Evolutionary conservation across 2,113 vertebrate genomes (phyloP).

Genomic region (Aegotheles bennettii): DNA sequence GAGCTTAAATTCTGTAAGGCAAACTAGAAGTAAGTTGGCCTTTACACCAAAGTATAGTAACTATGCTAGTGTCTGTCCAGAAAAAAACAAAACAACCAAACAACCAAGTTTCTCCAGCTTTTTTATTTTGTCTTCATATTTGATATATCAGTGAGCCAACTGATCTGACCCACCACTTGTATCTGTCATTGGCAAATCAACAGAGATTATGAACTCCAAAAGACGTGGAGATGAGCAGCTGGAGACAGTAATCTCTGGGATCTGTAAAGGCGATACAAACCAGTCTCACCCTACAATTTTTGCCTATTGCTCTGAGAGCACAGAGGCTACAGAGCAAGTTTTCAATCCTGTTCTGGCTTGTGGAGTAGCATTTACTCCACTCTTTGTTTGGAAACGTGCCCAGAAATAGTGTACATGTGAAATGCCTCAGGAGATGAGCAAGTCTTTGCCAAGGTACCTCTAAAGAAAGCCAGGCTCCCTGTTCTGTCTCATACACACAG

Average conservation of each 20-base stretch:
- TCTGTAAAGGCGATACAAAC: neutral
- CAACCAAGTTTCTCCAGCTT: neutral
- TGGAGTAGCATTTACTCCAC: neutral
- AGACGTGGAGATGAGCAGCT: neutral
- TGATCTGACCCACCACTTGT: neutral
- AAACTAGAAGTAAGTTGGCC: neutral
- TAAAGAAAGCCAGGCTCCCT: neutral
- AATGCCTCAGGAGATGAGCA: slow-evolving; percentile 18
- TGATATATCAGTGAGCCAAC: neutral
- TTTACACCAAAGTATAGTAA: neutral
- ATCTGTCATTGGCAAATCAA: neutral
- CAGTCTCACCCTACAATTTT: neutral
- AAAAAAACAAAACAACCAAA: neutral
- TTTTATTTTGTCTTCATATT: neutral
- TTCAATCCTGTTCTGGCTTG: slow-evolving; percentile 24
- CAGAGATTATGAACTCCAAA: neutral
- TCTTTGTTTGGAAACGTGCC: neutral
- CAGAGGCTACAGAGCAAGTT: neutral
- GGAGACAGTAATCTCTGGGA: neutral
- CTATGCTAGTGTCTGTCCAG: neutral
- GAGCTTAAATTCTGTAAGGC: neutral
- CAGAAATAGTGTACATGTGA: neutral
- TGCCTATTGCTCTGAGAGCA: neutral
- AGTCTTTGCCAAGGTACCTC: slow-evolving; percentile 6
- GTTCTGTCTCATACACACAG: neutral